Conservation (phyloP, 2,888 invertebrate genomes). For the Macrophya alboannulata region DNA sequence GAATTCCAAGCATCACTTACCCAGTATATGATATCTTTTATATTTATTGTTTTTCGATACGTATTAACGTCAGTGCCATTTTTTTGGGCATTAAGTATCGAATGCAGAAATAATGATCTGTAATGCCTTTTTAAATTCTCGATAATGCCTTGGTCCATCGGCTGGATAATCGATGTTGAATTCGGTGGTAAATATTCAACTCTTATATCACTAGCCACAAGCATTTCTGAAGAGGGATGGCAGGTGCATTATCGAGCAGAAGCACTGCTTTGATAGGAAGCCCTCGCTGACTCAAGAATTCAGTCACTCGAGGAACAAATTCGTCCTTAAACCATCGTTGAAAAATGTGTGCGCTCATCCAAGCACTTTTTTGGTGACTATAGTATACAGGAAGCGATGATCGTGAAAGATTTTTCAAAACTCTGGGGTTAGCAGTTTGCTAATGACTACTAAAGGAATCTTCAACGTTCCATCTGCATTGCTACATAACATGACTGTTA, state of each 20-base stretch:
- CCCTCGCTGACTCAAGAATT: conserved; percentile 58
- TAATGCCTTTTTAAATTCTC: conserved; percentile 58
- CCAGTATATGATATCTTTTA: no score
- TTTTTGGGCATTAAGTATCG: no score
- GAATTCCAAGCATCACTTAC: no score
- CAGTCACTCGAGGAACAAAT: conserved; percentile 64
- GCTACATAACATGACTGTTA: conserved; percentile 58
- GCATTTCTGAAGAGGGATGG: conserved; percentile 59
- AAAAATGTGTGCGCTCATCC: conserved; percentile 64
- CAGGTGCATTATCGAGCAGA: conserved; percentile 64
- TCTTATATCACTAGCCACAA: conserved; percentile 59
- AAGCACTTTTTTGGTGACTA: conserved; percentile 63
- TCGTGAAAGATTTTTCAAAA: conserved; percentile 62
- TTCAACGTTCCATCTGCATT: conserved; percentile 66
- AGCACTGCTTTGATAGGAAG: conserved; percentile 63
- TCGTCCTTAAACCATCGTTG: conserved; percentile 62
- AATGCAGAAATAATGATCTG: no score
- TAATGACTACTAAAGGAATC: conserved; percentile 65
- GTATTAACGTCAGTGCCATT: no score
- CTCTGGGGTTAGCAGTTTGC: conserved; percentile 65
- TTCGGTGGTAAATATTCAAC: conserved; percentile 63
- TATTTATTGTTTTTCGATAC: no score
- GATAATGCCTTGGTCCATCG: conserved; percentile 63
- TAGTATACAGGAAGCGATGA: conserved; percentile 42
- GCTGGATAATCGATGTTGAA: conserved; percentile 62